Evolutionary conservation across 2,113 vertebrate species (phyloP).

Genomic region (Dicentrarchus labrax): DNA sequence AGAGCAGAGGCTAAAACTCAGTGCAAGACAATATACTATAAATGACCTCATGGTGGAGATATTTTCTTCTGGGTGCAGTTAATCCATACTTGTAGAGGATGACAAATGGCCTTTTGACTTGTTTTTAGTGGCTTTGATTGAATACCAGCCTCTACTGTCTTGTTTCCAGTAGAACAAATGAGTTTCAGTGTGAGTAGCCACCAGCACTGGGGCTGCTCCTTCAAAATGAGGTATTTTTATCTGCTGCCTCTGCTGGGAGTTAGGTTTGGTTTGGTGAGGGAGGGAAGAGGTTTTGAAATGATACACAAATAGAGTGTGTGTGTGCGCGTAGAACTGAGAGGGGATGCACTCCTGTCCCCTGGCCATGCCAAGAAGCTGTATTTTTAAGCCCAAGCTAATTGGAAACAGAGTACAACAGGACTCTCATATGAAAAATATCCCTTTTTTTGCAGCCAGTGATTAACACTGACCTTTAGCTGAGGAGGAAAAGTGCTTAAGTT

Average conservation of each 20-base stretch:
- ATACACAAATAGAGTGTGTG: conserved; percentile 7
- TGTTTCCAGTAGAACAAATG: conserved; percentile 66
- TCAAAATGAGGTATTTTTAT: conserved; percentile 65
- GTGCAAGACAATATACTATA: conserved; percentile 44
- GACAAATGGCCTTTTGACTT: conserved; percentile 60
- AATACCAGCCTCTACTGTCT: conserved; percentile 58
- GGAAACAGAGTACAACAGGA: conserved; percentile 66
- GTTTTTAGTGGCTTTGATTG: conserved; percentile 65
- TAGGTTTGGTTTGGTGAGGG: conserved; percentile 28
- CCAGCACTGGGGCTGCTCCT: conserved; percentile 39
- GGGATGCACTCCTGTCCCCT: conserved; percentile 3
- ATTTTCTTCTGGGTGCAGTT: conserved; percentile 52
- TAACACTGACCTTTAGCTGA: conserved; percentile 80
- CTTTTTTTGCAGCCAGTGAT: conserved; percentile 73
- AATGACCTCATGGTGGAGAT: conserved; percentile 49
- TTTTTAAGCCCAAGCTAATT: conserved; percentile 57
- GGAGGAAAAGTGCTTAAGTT: conserved; percentile 63
- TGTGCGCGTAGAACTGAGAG: not conserved
- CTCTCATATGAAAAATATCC: conserved; percentile 74
- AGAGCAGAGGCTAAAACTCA: conserved; percentile 30
- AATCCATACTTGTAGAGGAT: conserved; percentile 59
- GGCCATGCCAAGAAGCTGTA: conserved; percentile 35
- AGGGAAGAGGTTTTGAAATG: conserved; percentile 23
- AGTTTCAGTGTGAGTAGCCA: conserved; percentile 56
- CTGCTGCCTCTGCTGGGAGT: conserved; percentile 56